Conservation (phyloP, 2,797 vertebrate species). For the Tokudaia tokunoshimensis region DNA sequence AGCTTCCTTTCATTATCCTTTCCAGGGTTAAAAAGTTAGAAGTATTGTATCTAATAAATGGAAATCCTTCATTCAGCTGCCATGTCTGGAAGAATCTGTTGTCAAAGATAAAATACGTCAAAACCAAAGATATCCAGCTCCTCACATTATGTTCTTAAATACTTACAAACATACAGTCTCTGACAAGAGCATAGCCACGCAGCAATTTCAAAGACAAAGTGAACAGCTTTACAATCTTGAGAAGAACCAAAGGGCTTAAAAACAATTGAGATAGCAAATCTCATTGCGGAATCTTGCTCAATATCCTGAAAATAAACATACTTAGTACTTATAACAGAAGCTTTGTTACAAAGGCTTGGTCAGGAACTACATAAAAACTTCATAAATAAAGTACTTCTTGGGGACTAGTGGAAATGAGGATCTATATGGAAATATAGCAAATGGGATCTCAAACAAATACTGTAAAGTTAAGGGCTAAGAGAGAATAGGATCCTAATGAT, state of each 20-base stretch:
- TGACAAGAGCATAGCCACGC: constrained; percentile 10
- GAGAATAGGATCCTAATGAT: background rate
- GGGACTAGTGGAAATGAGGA: background rate
- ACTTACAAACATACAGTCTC: constrained; percentile 13
- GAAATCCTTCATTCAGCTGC: constrained; percentile 10
- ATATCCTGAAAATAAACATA: background rate
- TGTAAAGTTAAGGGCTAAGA: background rate
- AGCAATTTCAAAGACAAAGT: background rate
- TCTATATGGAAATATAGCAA: background rate
- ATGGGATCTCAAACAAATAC: background rate
- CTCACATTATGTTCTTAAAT: constrained; percentile 30
- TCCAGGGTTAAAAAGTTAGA: constrained; percentile 27
- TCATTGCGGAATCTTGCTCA: background rate
- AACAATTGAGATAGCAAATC: constrained; percentile 26
- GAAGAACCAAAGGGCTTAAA: background rate
- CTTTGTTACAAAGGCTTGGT: background rate
- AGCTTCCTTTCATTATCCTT: background rate
- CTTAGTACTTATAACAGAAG: background rate
- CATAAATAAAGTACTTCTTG: background rate
- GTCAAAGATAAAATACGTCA: constrained; percentile 43
- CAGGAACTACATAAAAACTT: background rate
- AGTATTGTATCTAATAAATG: background rate
- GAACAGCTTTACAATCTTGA: constrained; percentile 22
- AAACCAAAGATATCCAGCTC: background rate
- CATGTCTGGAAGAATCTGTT: constrained; percentile 19